Percentiles rank a stretch among this genome's conserved stretches.
phyloP scores from a whole-genome alignment of 1,140 invertebrate species.

The Oryctes rhinoceros region DNA sequence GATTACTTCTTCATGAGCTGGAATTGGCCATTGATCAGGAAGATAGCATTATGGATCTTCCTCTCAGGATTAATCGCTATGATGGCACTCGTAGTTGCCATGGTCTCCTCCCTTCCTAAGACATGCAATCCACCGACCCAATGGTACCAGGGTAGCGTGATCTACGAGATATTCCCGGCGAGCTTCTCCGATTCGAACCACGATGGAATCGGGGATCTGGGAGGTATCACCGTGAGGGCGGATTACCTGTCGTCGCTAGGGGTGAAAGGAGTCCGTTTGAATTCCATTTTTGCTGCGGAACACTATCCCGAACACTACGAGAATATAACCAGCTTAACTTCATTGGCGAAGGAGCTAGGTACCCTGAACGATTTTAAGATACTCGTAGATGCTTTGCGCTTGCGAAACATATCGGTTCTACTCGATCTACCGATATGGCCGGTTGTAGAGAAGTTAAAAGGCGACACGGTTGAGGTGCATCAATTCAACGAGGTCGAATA shows the following conservation, averaged over 20 bases:
- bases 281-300: conserved; percentile 76
- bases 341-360: conserved; percentile 72
- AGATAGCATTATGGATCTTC: conserved; percentile 75
- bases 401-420: conserved; percentile 74
- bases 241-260: conserved; percentile 75
- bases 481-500: not conserved
- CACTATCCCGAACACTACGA: conserved; percentile 76
- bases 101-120: conserved; percentile 75
- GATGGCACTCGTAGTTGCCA: conserved; percentile 73
- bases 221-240: conserved; percentile 71
- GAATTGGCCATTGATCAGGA: conserved; percentile 82
- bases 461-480: not conserved
- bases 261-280: conserved; percentile 73
- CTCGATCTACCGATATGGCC: conserved; percentile 78
- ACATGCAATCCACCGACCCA: conserved; percentile 72
- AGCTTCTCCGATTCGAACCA: conserved; percentile 81
- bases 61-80: conserved; percentile 74
- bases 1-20: conserved; percentile 77
- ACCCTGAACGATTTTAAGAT: conserved; percentile 69
- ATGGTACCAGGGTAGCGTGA: conserved; percentile 83
- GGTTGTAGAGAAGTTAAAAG: conserved; percentile 62
- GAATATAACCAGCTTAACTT: conserved; percentile 69
- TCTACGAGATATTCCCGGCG: conserved; percentile 85
- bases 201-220: conserved; percentile 78
- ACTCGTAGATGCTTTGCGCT: conserved; percentile 69